Evolutionary conservation across 2,113 vertebrate species (phyloP).

Genomic region (Patagioenas fasciata): DNA sequence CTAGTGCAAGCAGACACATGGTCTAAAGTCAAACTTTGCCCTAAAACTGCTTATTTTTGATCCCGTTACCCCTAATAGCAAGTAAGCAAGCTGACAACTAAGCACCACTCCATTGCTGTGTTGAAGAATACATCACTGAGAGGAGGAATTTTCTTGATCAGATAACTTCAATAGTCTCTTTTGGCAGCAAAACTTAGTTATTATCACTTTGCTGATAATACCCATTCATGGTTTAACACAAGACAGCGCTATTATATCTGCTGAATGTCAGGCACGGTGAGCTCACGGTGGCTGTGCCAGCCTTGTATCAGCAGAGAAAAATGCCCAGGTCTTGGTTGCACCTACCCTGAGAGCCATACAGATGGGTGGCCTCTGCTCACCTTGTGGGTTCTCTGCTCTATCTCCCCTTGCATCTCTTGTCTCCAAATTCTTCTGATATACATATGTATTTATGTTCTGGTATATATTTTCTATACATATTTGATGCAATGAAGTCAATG

Average conservation of each 20-base stretch:
- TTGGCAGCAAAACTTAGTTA: background rate
- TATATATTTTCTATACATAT: background rate
- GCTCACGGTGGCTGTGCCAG: background rate
- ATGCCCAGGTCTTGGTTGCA: background rate
- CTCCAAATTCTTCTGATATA: background rate
- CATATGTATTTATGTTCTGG: background rate
- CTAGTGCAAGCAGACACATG: background rate
- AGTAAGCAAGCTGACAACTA: background rate
- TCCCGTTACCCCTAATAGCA: fast-evolving
- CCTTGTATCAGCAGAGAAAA: background rate
- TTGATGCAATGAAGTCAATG: background rate
- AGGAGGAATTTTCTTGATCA: background rate
- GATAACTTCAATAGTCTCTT: background rate
- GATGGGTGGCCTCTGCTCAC: background rate
- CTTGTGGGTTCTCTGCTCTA: background rate
- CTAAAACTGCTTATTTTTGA: background rate
- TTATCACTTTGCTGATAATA: background rate
- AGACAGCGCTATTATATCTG: background rate
- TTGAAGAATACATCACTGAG: background rate
- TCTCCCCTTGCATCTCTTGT: background rate
- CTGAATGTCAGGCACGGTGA: background rate
- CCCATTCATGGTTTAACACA: background rate
- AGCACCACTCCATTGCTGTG: background rate
- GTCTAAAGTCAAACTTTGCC: background rate
- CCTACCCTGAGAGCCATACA: background rate